phyloP scores from a whole-genome alignment of 2,797 vertebrate species.

The Arnoldichthys spilopterus region DNA sequence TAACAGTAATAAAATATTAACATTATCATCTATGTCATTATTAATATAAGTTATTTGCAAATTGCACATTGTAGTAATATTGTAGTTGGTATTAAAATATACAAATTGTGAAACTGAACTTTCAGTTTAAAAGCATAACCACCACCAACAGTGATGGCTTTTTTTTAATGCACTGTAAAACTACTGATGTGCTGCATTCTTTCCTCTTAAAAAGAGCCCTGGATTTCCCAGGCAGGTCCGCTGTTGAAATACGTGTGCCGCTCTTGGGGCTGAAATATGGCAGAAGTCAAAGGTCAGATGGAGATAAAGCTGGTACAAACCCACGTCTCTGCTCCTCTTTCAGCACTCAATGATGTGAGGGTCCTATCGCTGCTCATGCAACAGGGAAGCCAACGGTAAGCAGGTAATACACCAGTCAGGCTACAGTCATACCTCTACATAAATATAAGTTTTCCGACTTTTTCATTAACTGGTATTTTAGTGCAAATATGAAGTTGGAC shows the following conservation, averaged over 20 bases:
- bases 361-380: constrained; percentile 26
- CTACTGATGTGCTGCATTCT: neutral
- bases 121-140: neutral
- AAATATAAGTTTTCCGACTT: neutral
- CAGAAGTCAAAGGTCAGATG: constrained; percentile 78
- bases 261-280: constrained; percentile 76
- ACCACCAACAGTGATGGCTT: neutral
- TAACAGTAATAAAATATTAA: no score
- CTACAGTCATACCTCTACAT: neutral
- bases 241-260: constrained; percentile 63
- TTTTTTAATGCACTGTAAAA: constrained; percentile 63
- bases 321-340: constrained; percentile 79
- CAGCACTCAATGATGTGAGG: constrained; percentile 66
- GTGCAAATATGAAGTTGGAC: neutral
- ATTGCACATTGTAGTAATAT: no score
- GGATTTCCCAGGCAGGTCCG: constrained; percentile 35
- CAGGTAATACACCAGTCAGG: constrained; percentile 6
- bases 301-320: constrained; percentile 84
- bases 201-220: constrained; percentile 45
- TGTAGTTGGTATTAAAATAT: neutral
- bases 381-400: constrained; percentile 32
- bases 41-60: neutral
- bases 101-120: neutral
- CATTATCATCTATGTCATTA: no score
- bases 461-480: neutral